Evolutionary conservation across 2,888 invertebrate species (phyloP), one percentile per base, ranked within the genome.

Genomic region (Sinhomidia bicolor): DNA sequence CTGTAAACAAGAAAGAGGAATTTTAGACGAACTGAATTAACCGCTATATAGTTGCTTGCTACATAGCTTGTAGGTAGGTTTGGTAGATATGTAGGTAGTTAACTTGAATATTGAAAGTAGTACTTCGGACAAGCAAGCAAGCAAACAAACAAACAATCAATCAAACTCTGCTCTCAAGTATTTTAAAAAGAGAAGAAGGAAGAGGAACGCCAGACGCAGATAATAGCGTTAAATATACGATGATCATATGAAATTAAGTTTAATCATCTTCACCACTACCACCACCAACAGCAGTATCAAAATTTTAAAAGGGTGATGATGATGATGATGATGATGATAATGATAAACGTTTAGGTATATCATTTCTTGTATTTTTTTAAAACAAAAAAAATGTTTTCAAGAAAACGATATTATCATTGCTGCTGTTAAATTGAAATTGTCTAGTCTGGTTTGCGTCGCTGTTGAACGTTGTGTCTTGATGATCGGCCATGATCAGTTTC

Each of bases 171-270:
- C n/a, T n/a, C n/a, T n/a, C n/a, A n/a, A n/a, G n/a, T n/a, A n/a
- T n/a, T n/a, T n/a, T n/a, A n/a, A n/a, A 44, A 5, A 26, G 14
- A n/a, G 20, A 23, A 44, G 7, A 36, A 71, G 41, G 71, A 36
- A 65, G 65, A 26, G 36, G 36, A 41, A 17, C 23, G 71, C 44
- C 71, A 71, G 71, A 71, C 71, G 44, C 7, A 71, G 10, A 44
- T 36, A 71, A 71, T 71, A 71, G 71, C 44, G 71, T 36, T 71
- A 41, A 71, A 23, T 44, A 71, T 41, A 71, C 44, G 44, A 36
- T 41, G 71, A 71, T 71, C 44, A 71, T 71, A 71, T 36, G 41
- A 71, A 71, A 71, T 71, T 71, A 71, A 71, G 41, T 71, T 71
- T 71, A 71, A 71, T 71, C 71, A 71, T 71, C 36, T 12, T 6